phyloP scores from a whole-genome alignment of 2,113 vertebrate species.

The Lonchura striata region DNA sequence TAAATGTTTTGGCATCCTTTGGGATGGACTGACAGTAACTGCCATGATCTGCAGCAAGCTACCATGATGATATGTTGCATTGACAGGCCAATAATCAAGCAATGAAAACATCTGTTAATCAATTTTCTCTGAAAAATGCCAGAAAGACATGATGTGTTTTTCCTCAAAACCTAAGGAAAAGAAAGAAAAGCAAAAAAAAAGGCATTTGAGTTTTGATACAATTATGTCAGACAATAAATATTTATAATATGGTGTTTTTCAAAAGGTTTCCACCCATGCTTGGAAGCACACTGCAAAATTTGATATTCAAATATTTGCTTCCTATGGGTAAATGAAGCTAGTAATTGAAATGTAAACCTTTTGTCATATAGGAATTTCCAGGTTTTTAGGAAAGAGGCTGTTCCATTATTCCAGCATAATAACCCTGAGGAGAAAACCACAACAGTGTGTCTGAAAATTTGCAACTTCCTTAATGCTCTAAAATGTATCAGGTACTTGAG shows the following conservation, averaged over 20 bases:
- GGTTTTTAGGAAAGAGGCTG: background rate
- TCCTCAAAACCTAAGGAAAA: background rate
- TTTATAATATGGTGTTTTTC: background rate
- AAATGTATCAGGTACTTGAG: background rate
- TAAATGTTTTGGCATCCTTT: background rate
- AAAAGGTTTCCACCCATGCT: background rate
- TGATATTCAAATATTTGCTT: conserved; percentile 9
- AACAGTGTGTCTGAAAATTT: background rate
- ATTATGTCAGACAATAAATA: background rate
- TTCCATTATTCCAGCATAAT: conserved; percentile 33
- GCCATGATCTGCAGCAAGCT: background rate
- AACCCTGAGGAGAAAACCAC: background rate
- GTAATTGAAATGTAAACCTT: conserved; percentile 48
- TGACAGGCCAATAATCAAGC: background rate
- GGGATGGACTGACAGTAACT: background rate
- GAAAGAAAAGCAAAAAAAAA: accelerated
- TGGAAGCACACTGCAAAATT: background rate
- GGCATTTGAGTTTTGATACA: background rate
- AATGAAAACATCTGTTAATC: background rate
- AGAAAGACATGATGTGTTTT: background rate
- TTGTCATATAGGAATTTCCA: conserved; percentile 1
- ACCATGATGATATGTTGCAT: background rate
- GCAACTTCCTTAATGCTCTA: background rate
- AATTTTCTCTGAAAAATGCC: background rate
- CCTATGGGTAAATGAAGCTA: background rate